Conservation (phyloP, 30 jellyfish, hydroid and myxozoan genomes). For the Chrysaora quinquecirrha region DNA sequence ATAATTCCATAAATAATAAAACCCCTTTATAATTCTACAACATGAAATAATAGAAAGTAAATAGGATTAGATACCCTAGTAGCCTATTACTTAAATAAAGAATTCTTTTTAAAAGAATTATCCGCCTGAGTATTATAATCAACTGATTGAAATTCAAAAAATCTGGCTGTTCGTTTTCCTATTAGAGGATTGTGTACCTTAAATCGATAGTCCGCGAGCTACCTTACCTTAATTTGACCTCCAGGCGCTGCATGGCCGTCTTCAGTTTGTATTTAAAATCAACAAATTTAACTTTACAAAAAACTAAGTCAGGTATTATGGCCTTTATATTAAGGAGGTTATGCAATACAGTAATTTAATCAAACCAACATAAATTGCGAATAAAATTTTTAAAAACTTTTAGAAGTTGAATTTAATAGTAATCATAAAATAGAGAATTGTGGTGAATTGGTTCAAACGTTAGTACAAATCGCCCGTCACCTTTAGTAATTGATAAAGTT, state of each 20-base stretch:
- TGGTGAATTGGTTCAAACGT: constrained; percentile 65
- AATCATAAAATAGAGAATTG: constrained; percentile 36
- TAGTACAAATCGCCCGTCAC: constrained; percentile 80
- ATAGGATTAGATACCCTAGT: constrained; percentile 46
- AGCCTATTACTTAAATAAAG: constrained; percentile 19
- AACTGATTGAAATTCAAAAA: constrained; percentile 65
- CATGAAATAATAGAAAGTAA: constrained; percentile 29
- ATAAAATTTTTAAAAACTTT: too few species aligned
- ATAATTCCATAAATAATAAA: not conserved
- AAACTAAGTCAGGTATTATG: constrained; percentile 57
- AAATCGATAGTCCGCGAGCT: constrained; percentile 70
- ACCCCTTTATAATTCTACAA: not conserved
- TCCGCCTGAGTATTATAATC: constrained; percentile 67
- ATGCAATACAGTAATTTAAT: constrained; percentile 52
- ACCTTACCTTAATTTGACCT: constrained; percentile 61
- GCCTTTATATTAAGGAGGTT: constrained; percentile 46
- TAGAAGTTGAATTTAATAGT: constrained; percentile 58
- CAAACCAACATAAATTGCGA: too few species aligned
- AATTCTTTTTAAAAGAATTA: not conserved
- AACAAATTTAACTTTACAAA: constrained; percentile 18
- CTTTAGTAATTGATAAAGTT: constrained; percentile 17
- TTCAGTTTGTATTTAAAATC: constrained; percentile 41
- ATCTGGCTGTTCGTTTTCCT: constrained; percentile 72
- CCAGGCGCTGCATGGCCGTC: constrained; percentile 83
- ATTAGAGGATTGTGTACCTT: too few species aligned